Evolutionary conservation across 1,140 invertebrate species (phyloP).

Genomic region (Acyrthosiphon pisum): DNA sequence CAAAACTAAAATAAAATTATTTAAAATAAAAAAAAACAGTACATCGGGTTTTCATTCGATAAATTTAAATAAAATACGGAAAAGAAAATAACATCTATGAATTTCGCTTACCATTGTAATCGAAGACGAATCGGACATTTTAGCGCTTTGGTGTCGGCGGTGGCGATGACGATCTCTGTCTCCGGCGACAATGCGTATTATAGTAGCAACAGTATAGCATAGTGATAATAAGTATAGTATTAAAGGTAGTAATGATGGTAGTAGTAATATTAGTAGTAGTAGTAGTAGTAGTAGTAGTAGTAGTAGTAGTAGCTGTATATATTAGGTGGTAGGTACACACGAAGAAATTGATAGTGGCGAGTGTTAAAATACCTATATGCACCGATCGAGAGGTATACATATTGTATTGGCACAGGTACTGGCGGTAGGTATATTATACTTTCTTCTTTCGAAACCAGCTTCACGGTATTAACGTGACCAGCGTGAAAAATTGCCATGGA

Average conservation of each 20-base stretch:
- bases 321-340: neutral
- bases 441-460: constrained; percentile 52
- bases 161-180: neutral
- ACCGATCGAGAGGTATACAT: neutral
- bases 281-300: neutral
- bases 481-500: constrained; percentile 47
- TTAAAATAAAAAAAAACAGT: neutral
- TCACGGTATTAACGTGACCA: constrained; percentile 44
- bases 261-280: neutral
- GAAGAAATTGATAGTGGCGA: neutral
- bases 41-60: neutral
- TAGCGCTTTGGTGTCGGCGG: neutral
- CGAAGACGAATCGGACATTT: constrained; percentile 47
- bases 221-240: neutral
- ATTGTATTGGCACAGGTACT: no score
- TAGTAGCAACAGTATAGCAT: neutral
- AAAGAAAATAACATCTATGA: neutral
- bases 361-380: neutral
- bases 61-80: neutral
- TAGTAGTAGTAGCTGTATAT: neutral
- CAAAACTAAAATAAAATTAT: neutral
- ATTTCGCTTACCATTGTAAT: constrained; percentile 10
- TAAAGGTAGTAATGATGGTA: neutral
- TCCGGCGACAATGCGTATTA: neutral
- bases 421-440: neutral